Conservation (phyloP, 2,888 invertebrate genomes). For the Hyalella azteca region DNA sequence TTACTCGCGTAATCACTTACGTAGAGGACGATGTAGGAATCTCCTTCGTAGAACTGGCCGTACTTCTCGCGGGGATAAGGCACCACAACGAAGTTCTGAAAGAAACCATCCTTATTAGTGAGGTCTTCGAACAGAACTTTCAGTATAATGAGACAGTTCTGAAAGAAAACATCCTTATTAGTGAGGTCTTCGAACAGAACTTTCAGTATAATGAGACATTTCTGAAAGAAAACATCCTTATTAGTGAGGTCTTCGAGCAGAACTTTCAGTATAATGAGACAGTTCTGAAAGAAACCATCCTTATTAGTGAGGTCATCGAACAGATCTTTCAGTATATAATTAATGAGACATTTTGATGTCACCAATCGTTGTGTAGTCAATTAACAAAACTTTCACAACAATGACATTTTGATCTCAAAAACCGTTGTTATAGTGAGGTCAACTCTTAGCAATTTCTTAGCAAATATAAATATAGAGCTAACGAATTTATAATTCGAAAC, state of each 20-base stretch:
- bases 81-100: slow-evolving; percentile 81
- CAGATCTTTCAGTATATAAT: neutral
- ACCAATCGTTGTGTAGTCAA: too few species aligned
- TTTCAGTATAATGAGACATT: slow-evolving; percentile 63
- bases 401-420: too few species aligned
- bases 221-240: slow-evolving; percentile 67
- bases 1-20: too few species aligned
- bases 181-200: neutral
- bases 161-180: slow-evolving; percentile 62
- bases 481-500: too few species aligned
- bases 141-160: slow-evolving; percentile 68
- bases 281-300: slow-evolving; percentile 70
- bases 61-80: slow-evolving; percentile 74
- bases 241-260: neutral
- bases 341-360: neutral
- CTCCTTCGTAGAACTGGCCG: slow-evolving; percentile 85
- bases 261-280: neutral
- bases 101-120: slow-evolving; percentile 59
- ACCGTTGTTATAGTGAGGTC: too few species aligned
- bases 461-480: too few species aligned
- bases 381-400: too few species aligned
- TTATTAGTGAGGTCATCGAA: neutral
- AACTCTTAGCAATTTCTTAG: too few species aligned
- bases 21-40: slow-evolving; percentile 82
- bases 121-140: neutral